A percentile compares a stretch with the other conserved stretches of the same genome.
Conservation (phyloP, 2,888 invertebrate genomes). For the Nowickia ferox region DNA sequence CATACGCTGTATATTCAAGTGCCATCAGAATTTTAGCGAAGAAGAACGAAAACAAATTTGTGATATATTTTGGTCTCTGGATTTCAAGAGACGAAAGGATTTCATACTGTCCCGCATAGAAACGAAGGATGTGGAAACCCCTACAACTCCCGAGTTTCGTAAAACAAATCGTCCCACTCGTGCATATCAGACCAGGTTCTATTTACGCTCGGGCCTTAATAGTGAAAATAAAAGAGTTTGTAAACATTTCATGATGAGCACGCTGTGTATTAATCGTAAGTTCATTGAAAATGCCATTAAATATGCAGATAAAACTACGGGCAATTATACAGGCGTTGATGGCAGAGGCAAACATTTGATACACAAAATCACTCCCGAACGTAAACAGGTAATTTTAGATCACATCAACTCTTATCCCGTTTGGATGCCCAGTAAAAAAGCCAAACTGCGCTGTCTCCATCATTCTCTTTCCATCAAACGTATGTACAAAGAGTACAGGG, state of each 20-base stretch:
- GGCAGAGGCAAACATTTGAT: slow-evolving; percentile 68
- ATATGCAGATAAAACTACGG: slow-evolving; percentile 72
- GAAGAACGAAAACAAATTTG: slow-evolving; percentile 73
- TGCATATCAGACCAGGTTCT: slow-evolving; percentile 73
- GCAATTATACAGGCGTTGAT: slow-evolving; percentile 73
- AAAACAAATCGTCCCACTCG: slow-evolving; percentile 72
- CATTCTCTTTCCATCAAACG: slow-evolving; percentile 72
- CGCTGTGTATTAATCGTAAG: slow-evolving; percentile 71
- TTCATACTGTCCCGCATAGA: slow-evolving; percentile 73
- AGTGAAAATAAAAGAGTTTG: slow-evolving; percentile 74
- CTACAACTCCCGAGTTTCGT: slow-evolving; percentile 70
- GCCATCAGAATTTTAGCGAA: slow-evolving; percentile 71
- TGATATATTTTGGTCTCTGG: slow-evolving; percentile 73
- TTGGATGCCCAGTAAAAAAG: slow-evolving; percentile 73
- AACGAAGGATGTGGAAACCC: slow-evolving; percentile 69
- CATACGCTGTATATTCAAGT: slow-evolving; percentile 71
- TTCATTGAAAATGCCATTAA: slow-evolving; percentile 71
- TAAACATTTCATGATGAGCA: slow-evolving; percentile 72
- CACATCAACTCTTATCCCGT: slow-evolving; percentile 73
- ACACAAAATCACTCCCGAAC: slow-evolving; percentile 71
- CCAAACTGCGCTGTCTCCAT: slow-evolving; percentile 72
- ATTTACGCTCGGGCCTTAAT: slow-evolving; percentile 67
- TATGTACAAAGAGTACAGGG: slow-evolving; percentile 73
- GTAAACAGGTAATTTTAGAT: slow-evolving; percentile 64
- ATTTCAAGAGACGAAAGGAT: slow-evolving; percentile 74